A percentile compares a stretch with the other conserved stretches of the same genome.
phyloP scores from a whole-genome alignment of 2,888 invertebrate genomes.

The Cephus spinipes region DNA sequence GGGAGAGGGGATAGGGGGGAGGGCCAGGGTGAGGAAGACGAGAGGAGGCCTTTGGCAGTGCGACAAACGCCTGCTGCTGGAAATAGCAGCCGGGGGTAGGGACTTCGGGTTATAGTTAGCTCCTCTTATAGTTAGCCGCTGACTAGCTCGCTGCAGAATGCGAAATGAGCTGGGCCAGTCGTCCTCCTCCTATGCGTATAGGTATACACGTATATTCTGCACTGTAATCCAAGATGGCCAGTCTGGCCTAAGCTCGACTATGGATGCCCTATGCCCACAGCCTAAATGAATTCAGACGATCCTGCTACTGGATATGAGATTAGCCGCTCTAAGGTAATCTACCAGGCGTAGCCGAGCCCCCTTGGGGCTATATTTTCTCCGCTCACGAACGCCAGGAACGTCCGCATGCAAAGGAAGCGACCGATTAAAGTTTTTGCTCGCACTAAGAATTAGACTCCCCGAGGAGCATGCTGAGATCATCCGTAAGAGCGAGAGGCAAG shows the following conservation, averaged over 20 bases:
- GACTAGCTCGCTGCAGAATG: slow-evolving; percentile 58
- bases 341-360: slow-evolving; percentile 9
- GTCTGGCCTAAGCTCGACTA: background rate
- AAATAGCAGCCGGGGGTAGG: slow-evolving; percentile 47
- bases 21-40: background rate
- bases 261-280: background rate
- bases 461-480: slow-evolving; percentile 15
- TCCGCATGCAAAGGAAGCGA: slow-evolving; percentile 52
- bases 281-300: slow-evolving; percentile 41
- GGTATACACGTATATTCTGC: background rate
- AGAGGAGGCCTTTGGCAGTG: slow-evolving; percentile 38
- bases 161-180: slow-evolving; percentile 30
- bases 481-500: slow-evolving; percentile 6
- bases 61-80: slow-evolving; percentile 43
- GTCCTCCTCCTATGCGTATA: slow-evolving; percentile 10
- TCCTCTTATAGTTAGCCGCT: slow-evolving; percentile 59
- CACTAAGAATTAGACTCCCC: slow-evolving; percentile 51
- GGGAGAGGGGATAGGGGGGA: background rate
- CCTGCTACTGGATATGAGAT: slow-evolving; percentile 46
- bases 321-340: slow-evolving; percentile 42
- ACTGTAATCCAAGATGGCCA: slow-evolving; percentile 6
- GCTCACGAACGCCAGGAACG: background rate
- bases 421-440: slow-evolving; percentile 62
- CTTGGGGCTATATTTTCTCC: slow-evolving; percentile 5
- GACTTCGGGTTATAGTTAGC: slow-evolving; percentile 53